Base-by-base conservation (phyloP, 92 coral and sea anemone species). In the Pocillopora grandis region DNA sequence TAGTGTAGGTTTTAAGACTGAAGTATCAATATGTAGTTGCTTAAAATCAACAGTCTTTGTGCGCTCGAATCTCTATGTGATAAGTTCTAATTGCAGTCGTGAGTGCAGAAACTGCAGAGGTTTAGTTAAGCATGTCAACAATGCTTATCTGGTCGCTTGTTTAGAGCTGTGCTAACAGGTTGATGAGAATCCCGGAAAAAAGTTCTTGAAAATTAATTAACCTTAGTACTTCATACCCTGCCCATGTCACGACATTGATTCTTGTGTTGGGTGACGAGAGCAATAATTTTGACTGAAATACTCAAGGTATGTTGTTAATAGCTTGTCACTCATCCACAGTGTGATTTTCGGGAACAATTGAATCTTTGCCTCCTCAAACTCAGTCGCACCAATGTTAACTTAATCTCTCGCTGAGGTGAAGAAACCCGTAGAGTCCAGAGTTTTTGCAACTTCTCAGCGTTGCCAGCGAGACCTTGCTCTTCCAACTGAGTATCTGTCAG, bases 291-390 rank as follows among this genome's bases (percentile, higher is more conserved):
- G 56, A 60, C 69, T 58, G 68, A 70, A 67, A 15, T 71, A 81
- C 61, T 37, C 62, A 36, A 71, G 77, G 85, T 15, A 81, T 59
- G 76, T 19, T 58, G 12, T 20, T 58, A 31, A 10, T n/a, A 0
- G 5, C 62, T 0, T 49, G 10, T 71, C 85, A 59, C 59, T 81
- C 64, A 83, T 62, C 73, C 64, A 48, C 56, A 62, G 86, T 83
- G 21, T 75, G 86, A 27, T 57, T 49, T 12, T 62, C 10, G 58
- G 31, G 49, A n/a, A 49, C 66, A 72, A 55, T 19, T 5, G 55
- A 49, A 64, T 55, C 31, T 36, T 58, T 72, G 86, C 80, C 86
- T 65, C 86, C 86, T 83, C 80, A 83, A 52, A 73, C 79, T 62
- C 4, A 42, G 52, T 42, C 80, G 58, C 74, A 75, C 80, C 66